phyloP scores from a whole-genome alignment of 1,140 invertebrate species.

The Drosophila sturtevanti region DNA sequence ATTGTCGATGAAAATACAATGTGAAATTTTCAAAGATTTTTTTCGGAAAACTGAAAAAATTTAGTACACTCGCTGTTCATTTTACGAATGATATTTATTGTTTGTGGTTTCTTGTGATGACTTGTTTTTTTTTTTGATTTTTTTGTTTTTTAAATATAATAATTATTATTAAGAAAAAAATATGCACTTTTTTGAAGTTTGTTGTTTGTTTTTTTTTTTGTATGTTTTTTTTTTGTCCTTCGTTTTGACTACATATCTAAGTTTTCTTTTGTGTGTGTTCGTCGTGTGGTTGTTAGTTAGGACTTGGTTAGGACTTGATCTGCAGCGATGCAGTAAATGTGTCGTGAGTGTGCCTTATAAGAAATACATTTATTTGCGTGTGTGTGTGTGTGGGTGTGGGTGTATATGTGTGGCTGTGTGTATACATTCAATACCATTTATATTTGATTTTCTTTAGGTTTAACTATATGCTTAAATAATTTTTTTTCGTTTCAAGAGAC shows the following conservation, averaged over 20 bases:
- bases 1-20: conserved; percentile 1
- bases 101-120: conserved; percentile 67
- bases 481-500: conserved; percentile 23
- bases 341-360: conserved; percentile 58
- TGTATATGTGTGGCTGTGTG: not conserved
- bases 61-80: conserved; percentile 19
- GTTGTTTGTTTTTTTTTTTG: conserved; percentile 20
- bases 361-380: conserved; percentile 61
- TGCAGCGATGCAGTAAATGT: not conserved
- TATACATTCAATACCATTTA: conserved; percentile 46
- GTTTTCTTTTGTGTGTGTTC: not conserved
- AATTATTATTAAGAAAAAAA: conserved; percentile 71
- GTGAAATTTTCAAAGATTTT: conserved; percentile 14
- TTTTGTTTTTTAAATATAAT: conserved; percentile 56
- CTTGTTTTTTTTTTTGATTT: not conserved
- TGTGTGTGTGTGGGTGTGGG: not conserved
- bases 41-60: conserved; percentile 1
- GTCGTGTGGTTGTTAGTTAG: conserved; percentile 6
- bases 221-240: not conserved
- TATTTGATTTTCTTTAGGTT: conserved; percentile 23
- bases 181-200: conserved; percentile 39
- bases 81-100: conserved; percentile 79
- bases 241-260: conserved; percentile 18
- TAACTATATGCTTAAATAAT: conserved; percentile 45
- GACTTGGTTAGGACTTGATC: not conserved